Evolutionary conservation across 2,888 invertebrate species (phyloP).

Genomic region (Halictus ligatus): DNA sequence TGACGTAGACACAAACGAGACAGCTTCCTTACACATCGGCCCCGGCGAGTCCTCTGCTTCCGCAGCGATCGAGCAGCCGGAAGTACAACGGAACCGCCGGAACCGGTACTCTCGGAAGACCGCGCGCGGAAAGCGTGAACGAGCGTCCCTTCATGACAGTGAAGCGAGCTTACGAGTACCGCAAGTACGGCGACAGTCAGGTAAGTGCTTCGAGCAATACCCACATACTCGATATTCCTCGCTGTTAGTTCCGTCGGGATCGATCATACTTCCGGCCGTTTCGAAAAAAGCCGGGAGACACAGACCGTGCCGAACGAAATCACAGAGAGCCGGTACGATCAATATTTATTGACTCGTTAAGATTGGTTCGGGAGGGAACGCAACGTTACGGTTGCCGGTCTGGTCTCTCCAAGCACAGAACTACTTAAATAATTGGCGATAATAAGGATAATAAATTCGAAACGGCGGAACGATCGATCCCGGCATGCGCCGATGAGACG

Average conservation of each 20-base stretch:
- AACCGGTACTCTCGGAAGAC: conserved; percentile 81
- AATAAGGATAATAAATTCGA: conserved; percentile 57
- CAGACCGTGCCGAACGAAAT: background rate
- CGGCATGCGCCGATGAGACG: conserved; percentile 55
- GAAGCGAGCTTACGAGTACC: conserved; percentile 85
- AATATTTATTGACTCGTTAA: conserved; percentile 45
- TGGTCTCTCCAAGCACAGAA: background rate
- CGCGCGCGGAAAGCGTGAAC: conserved; percentile 83
- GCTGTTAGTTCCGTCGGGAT: conserved; percentile 21
- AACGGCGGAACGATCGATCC: conserved; percentile 60
- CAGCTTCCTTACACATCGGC: conserved; percentile 81
- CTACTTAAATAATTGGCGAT: conserved; percentile 49
- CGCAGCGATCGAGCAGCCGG: conserved; percentile 84
- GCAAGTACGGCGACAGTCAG: conserved; percentile 84
- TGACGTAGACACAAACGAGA: conserved; percentile 69
- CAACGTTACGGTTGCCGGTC: conserved; percentile 3
- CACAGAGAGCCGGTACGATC: background rate
- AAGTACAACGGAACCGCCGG: conserved; percentile 82
- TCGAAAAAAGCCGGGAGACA: conserved; percentile 3
- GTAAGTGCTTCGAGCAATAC: conserved; percentile 77
- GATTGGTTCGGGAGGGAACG: background rate
- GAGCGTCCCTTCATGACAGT: conserved; percentile 89
- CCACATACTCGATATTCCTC: background rate
- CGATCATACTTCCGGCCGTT: conserved; percentile 27
- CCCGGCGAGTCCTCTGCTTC: conserved; percentile 85